Evolutionary conservation across 1,140 invertebrate species (phyloP), one percentile per base, ranked within the genome.

Genomic region (Physella acuta): DNA sequence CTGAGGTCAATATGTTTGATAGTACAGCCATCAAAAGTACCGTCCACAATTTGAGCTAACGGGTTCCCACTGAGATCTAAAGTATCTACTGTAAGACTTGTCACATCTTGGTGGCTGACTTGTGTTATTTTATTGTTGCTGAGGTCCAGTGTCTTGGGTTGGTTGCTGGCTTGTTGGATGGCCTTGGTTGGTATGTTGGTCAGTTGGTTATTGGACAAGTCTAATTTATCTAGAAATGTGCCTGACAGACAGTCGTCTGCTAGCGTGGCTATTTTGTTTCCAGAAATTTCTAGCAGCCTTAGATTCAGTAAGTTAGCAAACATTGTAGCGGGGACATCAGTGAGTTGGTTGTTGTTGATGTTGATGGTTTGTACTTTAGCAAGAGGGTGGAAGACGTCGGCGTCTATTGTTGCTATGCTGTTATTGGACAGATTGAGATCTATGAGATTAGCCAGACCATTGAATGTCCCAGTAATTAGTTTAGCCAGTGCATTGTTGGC

Each of bases 191-290:
- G 78, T 67, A 76, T 56, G 17, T 64, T 20, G 44, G 72, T 71
- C 14, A 80, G 51, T n/a, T 53, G n/a, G 55, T 80, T 80, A 11
- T 72, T 51, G 0, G 72, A 73, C 34, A 80, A 36, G 55, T 80
- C 72, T 24, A 80, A 37, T 24, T 53, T 26, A 8, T 67, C 71
- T 14, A 77, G 11, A 31, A 67, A 61, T 16, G 76, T 76, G 49
- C 73, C 74, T 8, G 28, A 33, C 28, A 79, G 72, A 4, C 72
- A 53, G 26, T 53, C 66, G 0, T 56, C 55, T 14, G 64, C 65
- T 17, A 79, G 61, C 16, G 24, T 33, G 26, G 33, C 31, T 26
- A 80, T 72, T n/a, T 44, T 58, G 36, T 77, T 76, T 0, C 30
- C 37, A 14, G 73, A 33, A 33, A 77, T 58, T 44, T 71, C 73